Conservation (phyloP, 2,797 vertebrate genomes). For the Sebastes steindachneri region DNA sequence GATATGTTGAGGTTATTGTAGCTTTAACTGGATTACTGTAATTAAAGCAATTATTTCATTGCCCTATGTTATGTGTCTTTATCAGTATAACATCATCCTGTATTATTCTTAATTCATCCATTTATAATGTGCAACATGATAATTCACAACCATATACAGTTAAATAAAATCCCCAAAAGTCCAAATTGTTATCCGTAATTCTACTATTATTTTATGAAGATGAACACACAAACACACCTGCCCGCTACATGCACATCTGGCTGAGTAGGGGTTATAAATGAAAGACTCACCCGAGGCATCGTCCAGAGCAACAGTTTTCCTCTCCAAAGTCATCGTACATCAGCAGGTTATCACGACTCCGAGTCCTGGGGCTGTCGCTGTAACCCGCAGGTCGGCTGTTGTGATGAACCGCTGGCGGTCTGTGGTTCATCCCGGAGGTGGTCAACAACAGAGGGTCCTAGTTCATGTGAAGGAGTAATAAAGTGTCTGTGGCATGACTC, state of each 20-base stretch:
- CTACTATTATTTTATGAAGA: background rate
- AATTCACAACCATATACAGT: background rate
- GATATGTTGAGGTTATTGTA: background rate
- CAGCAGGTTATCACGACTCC: conserved; percentile 80
- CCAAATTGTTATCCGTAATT: background rate
- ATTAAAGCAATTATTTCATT: background rate
- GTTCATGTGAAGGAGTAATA: conserved; percentile 36
- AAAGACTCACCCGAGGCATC: conserved; percentile 75
- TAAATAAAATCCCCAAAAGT: background rate
- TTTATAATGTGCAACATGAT: background rate
- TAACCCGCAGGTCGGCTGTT: conserved; percentile 52
- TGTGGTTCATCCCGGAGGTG: conserved; percentile 78
- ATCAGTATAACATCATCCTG: background rate
- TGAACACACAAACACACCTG: background rate
- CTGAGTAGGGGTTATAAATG: background rate
- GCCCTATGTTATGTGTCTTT: background rate
- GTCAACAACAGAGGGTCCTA: conserved; percentile 14
- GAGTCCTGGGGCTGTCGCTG: conserved; percentile 61
- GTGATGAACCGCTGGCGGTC: conserved; percentile 37
- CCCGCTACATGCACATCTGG: background rate
- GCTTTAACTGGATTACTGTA: background rate
- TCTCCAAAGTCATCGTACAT: conserved; percentile 76
- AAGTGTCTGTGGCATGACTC: conserved; percentile 39
- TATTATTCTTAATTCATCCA: background rate
- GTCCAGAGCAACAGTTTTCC: conserved; percentile 74